Base-by-base conservation (phyloP, 2,797 vertebrate species). In the Rhadinocentrus ornatus region DNA sequence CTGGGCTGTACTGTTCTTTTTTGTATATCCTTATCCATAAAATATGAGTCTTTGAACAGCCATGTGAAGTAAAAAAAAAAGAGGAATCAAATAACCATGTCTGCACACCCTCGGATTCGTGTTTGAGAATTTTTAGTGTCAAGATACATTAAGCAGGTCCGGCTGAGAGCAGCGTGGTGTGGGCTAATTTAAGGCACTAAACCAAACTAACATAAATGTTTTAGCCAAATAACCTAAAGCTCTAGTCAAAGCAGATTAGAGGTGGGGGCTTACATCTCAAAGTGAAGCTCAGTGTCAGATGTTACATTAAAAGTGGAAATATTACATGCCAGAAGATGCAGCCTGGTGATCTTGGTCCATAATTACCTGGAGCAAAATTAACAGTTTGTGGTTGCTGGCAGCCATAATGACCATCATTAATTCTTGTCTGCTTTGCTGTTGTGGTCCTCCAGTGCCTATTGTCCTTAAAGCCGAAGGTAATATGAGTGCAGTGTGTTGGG, bases 351-450 rank as follows among this genome's bases (percentile, higher is more conserved):
- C 62, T 66, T 62, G 76, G 77, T 57, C 73, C 74, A 83, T 89
- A 90, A 90, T 89, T 82, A 83, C 62, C 79, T 86, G 76, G 66
- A 85, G 84, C 73, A 84, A 86, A 85, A 88, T 90, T 32, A 90
- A 84, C 44, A 46, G 87, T 85, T 88, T 87, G 84, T 82, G 87
- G 66, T 85, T 44, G 63, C 84, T 87, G 77, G 86, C 86, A 76
- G 80, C 66, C 69, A 26, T 89, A 91, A 91, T 88, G 84, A 83
- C 85, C 18, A 48, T 91, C 87, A 88, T 92, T 92, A 92, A 88
- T 92, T 92, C 66, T 77, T 89, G 92, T 91, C 86, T 92, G 82
- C 81, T 91, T 93, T 84, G 74, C 86, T 88, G 83, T 80, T 85
- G 77, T 86, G 86, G 83, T 86, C 84, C 81, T 89, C 82, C 77